Conservation (phyloP, 2,888 invertebrate genomes). For the Blera fallax region DNA sequence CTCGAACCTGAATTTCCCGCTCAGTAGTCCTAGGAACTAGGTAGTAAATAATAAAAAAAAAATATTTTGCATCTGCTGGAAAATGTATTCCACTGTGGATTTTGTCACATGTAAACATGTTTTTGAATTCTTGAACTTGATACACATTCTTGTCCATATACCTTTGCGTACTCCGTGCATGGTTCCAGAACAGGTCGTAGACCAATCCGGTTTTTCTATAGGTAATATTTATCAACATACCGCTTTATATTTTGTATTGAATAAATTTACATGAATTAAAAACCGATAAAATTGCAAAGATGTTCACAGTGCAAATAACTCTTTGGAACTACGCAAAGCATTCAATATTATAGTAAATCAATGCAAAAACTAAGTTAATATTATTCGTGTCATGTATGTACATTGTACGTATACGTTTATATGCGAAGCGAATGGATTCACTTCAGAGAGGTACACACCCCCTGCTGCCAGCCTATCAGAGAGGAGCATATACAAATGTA, state of each 20-base stretch:
- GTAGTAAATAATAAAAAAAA: too few species aligned
- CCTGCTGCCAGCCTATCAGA: constrained; percentile 8
- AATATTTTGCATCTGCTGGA: too few species aligned
- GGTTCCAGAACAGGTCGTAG: constrained; percentile 20
- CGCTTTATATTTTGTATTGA: not conserved
- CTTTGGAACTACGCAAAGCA: not conserved
- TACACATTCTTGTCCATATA: not conserved
- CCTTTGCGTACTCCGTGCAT: not conserved
- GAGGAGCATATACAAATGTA: not conserved
- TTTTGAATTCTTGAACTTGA: constrained; percentile 7
- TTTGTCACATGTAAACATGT: constrained; percentile 12
- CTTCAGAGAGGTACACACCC: constrained; percentile 13
- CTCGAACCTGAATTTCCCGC: too few species aligned
- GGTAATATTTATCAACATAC: not conserved
- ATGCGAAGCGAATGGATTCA: not conserved
- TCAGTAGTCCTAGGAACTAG: too few species aligned
- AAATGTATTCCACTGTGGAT: not conserved
- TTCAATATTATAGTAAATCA: not conserved
- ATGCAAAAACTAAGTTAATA: not conserved
- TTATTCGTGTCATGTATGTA: too few species aligned
- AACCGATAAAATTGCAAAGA: not conserved
- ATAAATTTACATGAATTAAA: constrained; percentile 5
- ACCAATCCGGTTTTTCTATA: constrained; percentile 15
- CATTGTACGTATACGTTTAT: not conserved
- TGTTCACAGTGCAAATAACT: not conserved